Base-by-base conservation (phyloP, 2,113 vertebrate genomes). In the Protobothrops mucrosquamatus region DNA sequence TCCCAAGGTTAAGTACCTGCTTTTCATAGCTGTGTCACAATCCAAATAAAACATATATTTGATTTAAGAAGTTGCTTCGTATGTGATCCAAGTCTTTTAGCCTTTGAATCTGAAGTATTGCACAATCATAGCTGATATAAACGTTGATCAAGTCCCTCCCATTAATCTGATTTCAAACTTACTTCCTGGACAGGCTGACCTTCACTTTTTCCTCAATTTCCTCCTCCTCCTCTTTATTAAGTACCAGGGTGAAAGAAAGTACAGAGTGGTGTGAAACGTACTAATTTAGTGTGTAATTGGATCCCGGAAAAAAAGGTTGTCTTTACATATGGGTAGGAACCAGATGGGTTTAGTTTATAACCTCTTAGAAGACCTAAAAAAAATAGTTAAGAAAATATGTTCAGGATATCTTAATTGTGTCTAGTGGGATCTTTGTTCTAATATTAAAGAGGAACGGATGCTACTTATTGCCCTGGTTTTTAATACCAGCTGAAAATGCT, bases 401-500 rank as follows among this genome's bases (percentile, higher is more conserved):
- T 93, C 48, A 92, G 91, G 94, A 96, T 96, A 93, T 96, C 94
- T 95, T 96, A 59, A 94, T 94, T 96, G 95, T 97, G 95, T 93
- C n/a, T 54, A 56, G 18, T 20, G 74, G 92, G 43, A 55, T 96
- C 94, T 97, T 97, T 96, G 95, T 96, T 95, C 95, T 94, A 95
- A 97, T 95, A 95, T 97, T 96, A 96, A 97, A 97, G 96, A 97
- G 93, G 95, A 97, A 97, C 95, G 95, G 96, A 97, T 97, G 96
- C 96, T 95, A 95, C 93, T 97, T 96, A 97, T 97, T 96, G 94
- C 95, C 91, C 95, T 98, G 96, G 97, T 96, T 97, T 98, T 98
- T 97, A 95, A 95, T 96, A 97, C 96, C 97, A 95, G 95, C 97
- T 98, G 98, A 97, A 98, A 97, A 98, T 98, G 97, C 96, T 95